Evolutionary conservation across 2,888 invertebrate genomes (phyloP).

Genomic region (Mythimna pallens): DNA sequence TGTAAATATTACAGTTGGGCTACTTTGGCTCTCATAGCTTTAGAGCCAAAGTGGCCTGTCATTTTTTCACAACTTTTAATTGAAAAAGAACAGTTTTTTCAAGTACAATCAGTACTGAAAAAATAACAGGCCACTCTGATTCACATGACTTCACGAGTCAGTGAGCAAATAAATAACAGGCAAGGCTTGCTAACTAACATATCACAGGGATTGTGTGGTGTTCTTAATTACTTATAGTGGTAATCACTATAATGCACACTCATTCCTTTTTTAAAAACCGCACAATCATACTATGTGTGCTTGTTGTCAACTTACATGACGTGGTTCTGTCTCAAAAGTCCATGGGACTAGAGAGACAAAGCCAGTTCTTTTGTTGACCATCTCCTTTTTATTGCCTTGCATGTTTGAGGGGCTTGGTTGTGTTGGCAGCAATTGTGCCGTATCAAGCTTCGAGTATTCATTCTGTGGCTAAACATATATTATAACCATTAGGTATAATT

Average conservation of each 20-base stretch:
- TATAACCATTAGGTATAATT: background rate
- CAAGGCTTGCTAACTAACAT: conserved; percentile 3
- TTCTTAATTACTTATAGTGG: background rate
- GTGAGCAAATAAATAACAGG: conserved; percentile 1
- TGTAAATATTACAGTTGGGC: too few relatives aligned
- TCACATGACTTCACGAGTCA: background rate
- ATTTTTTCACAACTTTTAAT: too few relatives aligned
- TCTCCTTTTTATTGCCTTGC: conserved; percentile 17
- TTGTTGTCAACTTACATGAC: conserved; percentile 38
- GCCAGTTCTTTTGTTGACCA: conserved; percentile 29
- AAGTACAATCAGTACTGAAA: too few relatives aligned
- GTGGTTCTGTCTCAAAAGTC: conserved; percentile 41
- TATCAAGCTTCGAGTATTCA: conserved; percentile 21
- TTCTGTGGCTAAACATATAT: conserved; percentile 47
- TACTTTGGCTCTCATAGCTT: too few relatives aligned
- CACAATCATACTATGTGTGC: conserved; percentile 6
- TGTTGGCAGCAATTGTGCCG: background rate
- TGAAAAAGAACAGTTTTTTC: too few relatives aligned
- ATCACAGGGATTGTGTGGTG: background rate
- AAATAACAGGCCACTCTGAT: too few relatives aligned
- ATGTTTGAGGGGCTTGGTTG: conserved; percentile 5
- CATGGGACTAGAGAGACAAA: conserved; percentile 49
- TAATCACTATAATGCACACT: conserved; percentile 26
- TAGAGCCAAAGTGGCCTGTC: too few relatives aligned
- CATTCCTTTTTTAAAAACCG: background rate